Conservation (phyloP, 92 coral and sea anemone species). For the Epizoanthus scotinus region DNA sequence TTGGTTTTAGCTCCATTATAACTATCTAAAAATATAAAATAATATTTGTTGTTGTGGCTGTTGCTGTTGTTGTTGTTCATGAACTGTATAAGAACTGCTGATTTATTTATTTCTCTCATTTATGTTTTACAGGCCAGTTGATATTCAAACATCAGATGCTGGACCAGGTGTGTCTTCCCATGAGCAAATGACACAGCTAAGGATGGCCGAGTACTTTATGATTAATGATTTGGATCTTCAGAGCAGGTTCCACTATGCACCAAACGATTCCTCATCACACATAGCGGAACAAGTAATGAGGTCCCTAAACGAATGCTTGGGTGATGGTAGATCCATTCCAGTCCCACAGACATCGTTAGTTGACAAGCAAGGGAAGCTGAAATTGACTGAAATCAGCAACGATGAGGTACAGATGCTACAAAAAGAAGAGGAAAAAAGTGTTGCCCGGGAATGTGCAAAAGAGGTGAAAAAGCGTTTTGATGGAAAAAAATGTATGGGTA, state of each 20-base stretch:
- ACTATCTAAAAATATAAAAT: too few species aligned
- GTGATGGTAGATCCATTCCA: conserved; percentile 58
- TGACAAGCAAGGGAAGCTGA: conserved; percentile 21
- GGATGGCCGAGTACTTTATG: conserved; percentile 67
- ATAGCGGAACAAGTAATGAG: conserved; percentile 64
- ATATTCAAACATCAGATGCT: conserved; percentile 64
- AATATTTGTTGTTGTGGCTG: too few species aligned
- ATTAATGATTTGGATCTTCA: conserved; percentile 60
- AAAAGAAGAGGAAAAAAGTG: conserved; percentile 14
- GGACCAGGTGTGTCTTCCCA: conserved; percentile 68
- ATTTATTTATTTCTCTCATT: not conserved
- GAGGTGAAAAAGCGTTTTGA: too few species aligned
- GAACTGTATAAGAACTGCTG: not conserved
- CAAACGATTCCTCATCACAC: conserved; percentile 55
- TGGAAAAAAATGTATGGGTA: conserved; percentile 43
- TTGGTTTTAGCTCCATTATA: too few species aligned
- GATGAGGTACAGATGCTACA: conserved; percentile 44
- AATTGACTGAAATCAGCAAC: conserved; percentile 31
- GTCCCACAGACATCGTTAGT: conserved; percentile 39
- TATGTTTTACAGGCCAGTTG: conserved; percentile 48
- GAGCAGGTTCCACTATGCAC: conserved; percentile 69
- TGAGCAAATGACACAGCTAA: conserved; percentile 55
- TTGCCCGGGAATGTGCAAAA: conserved; percentile 49
- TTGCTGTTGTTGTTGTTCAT: not conserved
- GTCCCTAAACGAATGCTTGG: conserved; percentile 66